Evolutionary conservation across 92 coral and sea anemone genomes (phyloP).

Genomic region (Paramuricea clavata): DNA sequence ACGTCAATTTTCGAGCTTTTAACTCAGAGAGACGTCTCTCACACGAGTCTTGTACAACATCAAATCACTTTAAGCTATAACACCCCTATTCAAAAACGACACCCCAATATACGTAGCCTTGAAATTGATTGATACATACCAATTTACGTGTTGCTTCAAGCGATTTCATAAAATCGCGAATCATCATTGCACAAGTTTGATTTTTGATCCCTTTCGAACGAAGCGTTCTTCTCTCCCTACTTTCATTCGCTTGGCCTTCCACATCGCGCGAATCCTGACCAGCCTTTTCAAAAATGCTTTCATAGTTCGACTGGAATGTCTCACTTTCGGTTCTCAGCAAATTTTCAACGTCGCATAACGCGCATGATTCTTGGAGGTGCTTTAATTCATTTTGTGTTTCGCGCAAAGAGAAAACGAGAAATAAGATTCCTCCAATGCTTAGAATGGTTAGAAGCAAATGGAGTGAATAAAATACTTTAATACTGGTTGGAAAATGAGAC

Average conservation of each 20-base stretch:
- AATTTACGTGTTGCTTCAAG: not conserved
- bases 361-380: not conserved
- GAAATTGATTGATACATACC: not conserved
- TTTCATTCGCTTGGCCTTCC: not conserved
- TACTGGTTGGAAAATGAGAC: not conserved
- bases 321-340: not conserved
- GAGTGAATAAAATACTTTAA: not conserved
- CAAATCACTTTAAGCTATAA: too few species aligned
- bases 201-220: not conserved
- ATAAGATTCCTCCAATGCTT: not conserved
- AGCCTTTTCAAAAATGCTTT: not conserved
- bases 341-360: not conserved
- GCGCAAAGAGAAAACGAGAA: not conserved
- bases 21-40: too few species aligned
- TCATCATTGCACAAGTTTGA: not conserved
- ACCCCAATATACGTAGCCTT: too few species aligned
- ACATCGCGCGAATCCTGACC: not conserved
- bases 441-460: conserved; percentile 8
- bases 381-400: conserved; percentile 15
- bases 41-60: too few species aligned
- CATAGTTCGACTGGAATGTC: not conserved
- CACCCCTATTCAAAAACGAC: too few species aligned
- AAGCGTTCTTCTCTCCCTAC: not conserved
- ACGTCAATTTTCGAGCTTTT: too few species aligned
- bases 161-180: not conserved